Percentiles rank a stretch among this genome's conserved stretches.
Evolutionary conservation across 2,888 invertebrate species (phyloP).

Genomic region (Agrotis puta): DNA sequence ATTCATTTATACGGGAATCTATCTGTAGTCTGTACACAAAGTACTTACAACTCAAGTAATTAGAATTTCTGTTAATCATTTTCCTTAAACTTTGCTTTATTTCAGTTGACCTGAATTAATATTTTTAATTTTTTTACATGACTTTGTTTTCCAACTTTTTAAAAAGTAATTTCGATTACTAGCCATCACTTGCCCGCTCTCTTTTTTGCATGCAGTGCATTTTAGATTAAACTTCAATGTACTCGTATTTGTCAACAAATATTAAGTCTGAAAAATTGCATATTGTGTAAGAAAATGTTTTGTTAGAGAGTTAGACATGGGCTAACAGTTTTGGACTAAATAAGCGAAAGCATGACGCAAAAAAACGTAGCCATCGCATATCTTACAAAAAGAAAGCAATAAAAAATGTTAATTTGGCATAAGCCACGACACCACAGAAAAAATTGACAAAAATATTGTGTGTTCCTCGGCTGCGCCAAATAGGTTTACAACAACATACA

Average conservation of each 20-base stretch:
- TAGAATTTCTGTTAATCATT: background rate
- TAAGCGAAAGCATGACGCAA: constrained; percentile 22
- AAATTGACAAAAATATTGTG: too few species aligned
- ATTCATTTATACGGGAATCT: constrained; percentile 47
- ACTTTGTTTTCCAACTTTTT: background rate
- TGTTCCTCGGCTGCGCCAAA: too few species aligned
- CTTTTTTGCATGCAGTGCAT: background rate
- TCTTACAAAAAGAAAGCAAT: background rate
- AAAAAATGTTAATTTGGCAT: too few species aligned
- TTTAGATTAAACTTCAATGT: background rate
- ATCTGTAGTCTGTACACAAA: constrained; percentile 1
- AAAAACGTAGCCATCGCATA: background rate
- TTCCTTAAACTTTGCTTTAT: background rate
- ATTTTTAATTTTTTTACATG: background rate
- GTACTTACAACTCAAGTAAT: background rate
- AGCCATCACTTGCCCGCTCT: background rate
- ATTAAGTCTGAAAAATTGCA: constrained; percentile 2
- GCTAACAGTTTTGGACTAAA: constrained; percentile 2
- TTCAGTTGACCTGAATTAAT: too few species aligned
- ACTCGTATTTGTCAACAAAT: constrained; percentile 25
- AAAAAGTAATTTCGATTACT: background rate
- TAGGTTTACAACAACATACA: background rate
- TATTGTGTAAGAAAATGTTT: constrained; percentile 3
- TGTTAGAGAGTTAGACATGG: background rate
- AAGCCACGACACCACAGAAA: too few species aligned